phyloP scores from a whole-genome alignment of 2,888 invertebrate species.

The Drosophila paramelanica region DNA sequence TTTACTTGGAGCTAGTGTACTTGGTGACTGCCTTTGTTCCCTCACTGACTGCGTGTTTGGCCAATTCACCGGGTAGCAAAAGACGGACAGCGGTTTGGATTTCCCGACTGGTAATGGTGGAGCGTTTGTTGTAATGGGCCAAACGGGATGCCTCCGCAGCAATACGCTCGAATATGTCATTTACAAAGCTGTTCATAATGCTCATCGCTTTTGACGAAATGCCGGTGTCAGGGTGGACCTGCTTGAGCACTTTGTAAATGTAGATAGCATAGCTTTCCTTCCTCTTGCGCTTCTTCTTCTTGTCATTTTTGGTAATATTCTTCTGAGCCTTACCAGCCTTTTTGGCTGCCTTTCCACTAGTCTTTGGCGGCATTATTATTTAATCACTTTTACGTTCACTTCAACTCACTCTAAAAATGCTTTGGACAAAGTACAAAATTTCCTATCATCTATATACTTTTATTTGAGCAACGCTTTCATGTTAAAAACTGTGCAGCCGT shows the following conservation, averaged over 20 bases:
- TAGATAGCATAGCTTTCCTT: slow-evolving; percentile 86
- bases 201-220: slow-evolving; percentile 90
- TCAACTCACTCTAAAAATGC: no score
- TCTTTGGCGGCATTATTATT: slow-evolving; percentile 82
- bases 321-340: slow-evolving; percentile 87
- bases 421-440: no score
- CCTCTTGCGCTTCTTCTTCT: slow-evolving; percentile 85
- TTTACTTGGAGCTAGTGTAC: slow-evolving; percentile 62
- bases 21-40: no score
- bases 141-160: slow-evolving; percentile 88
- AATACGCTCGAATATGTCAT: slow-evolving; percentile 90
- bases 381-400: no score
- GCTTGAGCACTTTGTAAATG: slow-evolving; percentile 84
- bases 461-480: no score
- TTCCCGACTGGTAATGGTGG: slow-evolving; percentile 61
- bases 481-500: no score
- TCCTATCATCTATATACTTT: no score
- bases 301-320: slow-evolving; percentile 87
- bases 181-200: slow-evolving; percentile 91
- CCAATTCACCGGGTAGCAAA: slow-evolving; percentile 55
- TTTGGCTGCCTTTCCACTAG: slow-evolving; percentile 85
- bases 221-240: slow-evolving; percentile 88
- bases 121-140: slow-evolving; percentile 84
- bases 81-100: slow-evolving; percentile 60
- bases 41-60: no score